phyloP scores from a whole-genome alignment of 2,113 vertebrate species.

The Eubucco bourcierii region DNA sequence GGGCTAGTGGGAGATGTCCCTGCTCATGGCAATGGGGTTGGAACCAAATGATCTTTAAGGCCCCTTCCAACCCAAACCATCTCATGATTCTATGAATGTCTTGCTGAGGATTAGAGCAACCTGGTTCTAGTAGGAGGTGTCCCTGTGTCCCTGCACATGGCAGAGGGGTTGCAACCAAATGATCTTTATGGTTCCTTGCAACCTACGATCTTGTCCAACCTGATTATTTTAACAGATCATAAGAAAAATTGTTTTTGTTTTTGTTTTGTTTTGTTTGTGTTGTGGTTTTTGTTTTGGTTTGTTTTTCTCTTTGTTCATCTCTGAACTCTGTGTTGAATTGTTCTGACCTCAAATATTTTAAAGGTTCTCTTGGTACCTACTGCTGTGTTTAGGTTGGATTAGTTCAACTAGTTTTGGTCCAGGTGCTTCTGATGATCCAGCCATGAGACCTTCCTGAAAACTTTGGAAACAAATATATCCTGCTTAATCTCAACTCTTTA shows the following conservation, averaged over 20 bases:
- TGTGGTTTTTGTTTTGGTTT: not conserved
- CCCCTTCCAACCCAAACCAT: no score
- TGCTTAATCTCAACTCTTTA: not conserved
- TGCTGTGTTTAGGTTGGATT: not conserved
- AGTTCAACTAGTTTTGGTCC: not conserved
- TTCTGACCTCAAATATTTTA: not conserved
- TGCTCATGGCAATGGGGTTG: no score
- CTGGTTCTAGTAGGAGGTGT: no score
- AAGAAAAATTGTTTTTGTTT: not conserved
- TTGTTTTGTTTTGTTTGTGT: no score
- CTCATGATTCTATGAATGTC: no score
- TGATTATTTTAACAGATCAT: not conserved
- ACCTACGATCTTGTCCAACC: not conserved
- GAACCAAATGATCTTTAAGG: no score
- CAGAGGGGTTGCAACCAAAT: no score
- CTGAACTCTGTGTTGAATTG: not conserved
- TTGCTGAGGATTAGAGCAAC: no score
- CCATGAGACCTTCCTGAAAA: not conserved
- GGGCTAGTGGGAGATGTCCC: no score
- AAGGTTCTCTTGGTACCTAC: not conserved
- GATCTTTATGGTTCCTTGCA: no score
- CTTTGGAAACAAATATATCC: not conserved
- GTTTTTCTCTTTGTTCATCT: not conserved
- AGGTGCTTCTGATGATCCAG: not conserved
- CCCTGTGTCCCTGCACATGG: no score